These are phyloP conservation scores for Eupelmus urozonus DNA, from an alignment of 2,888 invertebrate genomes.

Conservation along the genomic window DNA sequence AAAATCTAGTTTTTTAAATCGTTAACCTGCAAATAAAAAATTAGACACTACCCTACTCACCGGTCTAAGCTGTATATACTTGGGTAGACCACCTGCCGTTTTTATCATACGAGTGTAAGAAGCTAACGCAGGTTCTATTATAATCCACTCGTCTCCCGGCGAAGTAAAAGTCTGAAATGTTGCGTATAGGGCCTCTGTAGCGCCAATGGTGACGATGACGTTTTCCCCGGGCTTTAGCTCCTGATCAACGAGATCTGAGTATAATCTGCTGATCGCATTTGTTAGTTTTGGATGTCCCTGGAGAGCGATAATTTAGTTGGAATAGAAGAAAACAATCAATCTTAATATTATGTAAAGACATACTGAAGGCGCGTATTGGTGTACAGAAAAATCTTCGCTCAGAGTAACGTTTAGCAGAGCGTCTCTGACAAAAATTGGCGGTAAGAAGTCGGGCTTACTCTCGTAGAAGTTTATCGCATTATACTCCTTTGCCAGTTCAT, in stretches of 20 bases:
- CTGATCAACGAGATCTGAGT: conserved; percentile 86
- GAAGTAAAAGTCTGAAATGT: conserved; percentile 92
- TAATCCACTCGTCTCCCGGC: conserved; percentile 93
- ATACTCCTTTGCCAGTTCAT: conserved; percentile 87
- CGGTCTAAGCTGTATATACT: conserved; percentile 91
- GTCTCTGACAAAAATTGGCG: conserved; percentile 89
- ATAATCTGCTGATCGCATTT: conserved; percentile 89
- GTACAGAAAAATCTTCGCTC: conserved; percentile 85
- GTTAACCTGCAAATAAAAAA: too few species aligned
- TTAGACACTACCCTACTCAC: too few species aligned
- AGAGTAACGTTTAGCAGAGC: conserved; percentile 84
- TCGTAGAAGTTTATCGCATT: conserved; percentile 96
- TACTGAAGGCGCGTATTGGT: conserved; percentile 96
- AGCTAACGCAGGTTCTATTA: conserved; percentile 98
- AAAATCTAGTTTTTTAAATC: too few species aligned
- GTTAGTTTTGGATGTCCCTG: conserved; percentile 96
- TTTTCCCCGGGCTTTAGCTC: conserved; percentile 91
- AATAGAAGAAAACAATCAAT: conserved; percentile 66
- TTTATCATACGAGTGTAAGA: conserved; percentile 97
- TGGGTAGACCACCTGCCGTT: conserved; percentile 90
- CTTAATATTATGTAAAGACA: not conserved
- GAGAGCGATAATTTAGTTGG: too few species aligned
- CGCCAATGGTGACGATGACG: conserved; percentile 93
- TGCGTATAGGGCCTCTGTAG: conserved; percentile 95
- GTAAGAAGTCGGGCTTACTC: conserved; percentile 95